Conservation (phyloP, 2,888 invertebrate genomes). For the Nematopogon swammerdamellus region DNA sequence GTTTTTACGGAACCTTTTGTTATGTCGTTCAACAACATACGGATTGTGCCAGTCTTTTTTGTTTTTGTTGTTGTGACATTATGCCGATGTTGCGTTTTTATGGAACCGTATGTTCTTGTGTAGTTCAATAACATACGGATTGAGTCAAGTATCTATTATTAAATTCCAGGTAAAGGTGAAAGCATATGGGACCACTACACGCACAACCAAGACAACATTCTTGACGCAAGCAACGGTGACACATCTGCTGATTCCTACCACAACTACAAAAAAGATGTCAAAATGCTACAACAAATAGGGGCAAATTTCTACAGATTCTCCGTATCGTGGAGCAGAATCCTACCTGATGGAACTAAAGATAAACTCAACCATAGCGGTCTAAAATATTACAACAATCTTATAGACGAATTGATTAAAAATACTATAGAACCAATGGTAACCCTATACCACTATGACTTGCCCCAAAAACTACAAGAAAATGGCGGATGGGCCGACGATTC, state of each 20-base stretch:
- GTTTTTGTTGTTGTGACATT: no score
- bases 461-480: slow-evolving; percentile 25
- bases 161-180: slow-evolving; percentile 42
- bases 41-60: no score
- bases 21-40: no score
- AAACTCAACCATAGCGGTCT: slow-evolving; percentile 61
- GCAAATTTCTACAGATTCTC: slow-evolving; percentile 57
- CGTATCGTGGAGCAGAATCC: slow-evolving; percentile 64
- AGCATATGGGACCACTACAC: slow-evolving; percentile 63
- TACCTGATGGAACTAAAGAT: slow-evolving; percentile 59
- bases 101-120: no score
- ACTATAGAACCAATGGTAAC: slow-evolving; percentile 60
- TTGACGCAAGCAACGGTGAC: slow-evolving; percentile 54
- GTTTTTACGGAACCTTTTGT: no score
- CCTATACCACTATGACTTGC: slow-evolving; percentile 55
- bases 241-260: slow-evolving; percentile 58
- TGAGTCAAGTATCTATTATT: no score
- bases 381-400: slow-evolving; percentile 65
- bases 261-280: slow-evolving; percentile 54
- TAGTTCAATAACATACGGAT: no score
- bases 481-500: slow-evolving; percentile 30
- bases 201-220: slow-evolving; percentile 44
- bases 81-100: no score
- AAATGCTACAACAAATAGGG: slow-evolving; percentile 38
- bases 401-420: slow-evolving; percentile 57